Percentiles rank a stretch among this genome's conserved stretches.
phyloP scores from a whole-genome alignment of 2,797 vertebrate genomes.

The Trachops cirrhosus region DNA sequence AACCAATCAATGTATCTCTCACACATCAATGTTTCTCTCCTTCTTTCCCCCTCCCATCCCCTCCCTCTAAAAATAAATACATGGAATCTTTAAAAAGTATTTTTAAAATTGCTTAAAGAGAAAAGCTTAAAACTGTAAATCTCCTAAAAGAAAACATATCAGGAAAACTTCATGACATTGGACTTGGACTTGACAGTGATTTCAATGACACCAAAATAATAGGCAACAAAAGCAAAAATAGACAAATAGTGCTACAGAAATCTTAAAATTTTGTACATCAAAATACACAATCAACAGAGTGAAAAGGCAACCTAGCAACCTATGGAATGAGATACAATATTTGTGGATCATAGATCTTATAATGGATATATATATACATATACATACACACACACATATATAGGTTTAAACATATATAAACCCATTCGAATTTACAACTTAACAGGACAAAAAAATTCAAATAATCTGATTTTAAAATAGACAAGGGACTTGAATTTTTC shows the following conservation, averaged over 20 bases:
- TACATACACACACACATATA: too few species aligned
- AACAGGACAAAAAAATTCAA: background rate
- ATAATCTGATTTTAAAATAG: background rate
- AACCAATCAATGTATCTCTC: too few species aligned
- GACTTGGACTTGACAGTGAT: background rate
- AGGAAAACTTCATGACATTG: background rate
- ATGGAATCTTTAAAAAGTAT: too few species aligned
- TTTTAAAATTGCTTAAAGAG: background rate
- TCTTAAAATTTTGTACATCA: background rate
- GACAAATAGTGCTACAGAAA: background rate
- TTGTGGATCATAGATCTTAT: background rate
- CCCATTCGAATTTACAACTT: background rate
- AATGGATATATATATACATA: background rate
- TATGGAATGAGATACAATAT: background rate
- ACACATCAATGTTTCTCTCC: too few species aligned
- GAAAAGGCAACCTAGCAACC: background rate
- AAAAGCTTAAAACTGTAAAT: background rate
- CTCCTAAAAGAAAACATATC: background rate
- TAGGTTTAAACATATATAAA: too few species aligned
- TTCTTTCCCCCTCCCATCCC: too few species aligned
- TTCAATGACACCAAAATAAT: background rate
- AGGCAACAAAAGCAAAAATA: background rate
- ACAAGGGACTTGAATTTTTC: background rate
- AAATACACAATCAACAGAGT: background rate
- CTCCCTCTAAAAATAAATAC: too few species aligned